These are phyloP conservation scores for Beris morrisii DNA, from an alignment of 2,888 invertebrate genomes.

Conservation along the genomic window DNA sequence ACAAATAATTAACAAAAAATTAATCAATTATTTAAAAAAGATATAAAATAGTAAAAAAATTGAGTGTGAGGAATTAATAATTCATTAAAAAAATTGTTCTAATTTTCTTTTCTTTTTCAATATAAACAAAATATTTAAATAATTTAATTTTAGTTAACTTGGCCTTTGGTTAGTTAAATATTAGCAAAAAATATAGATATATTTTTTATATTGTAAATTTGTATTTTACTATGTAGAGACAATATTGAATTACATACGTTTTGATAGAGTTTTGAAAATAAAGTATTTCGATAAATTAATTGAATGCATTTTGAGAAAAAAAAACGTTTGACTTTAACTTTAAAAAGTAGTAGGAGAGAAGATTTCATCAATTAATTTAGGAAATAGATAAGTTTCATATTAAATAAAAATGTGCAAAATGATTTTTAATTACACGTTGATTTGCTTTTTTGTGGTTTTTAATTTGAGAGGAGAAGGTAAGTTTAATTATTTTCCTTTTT, in stretches of 20 bases:
- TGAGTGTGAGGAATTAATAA: constrained; percentile 1
- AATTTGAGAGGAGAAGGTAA: constrained; percentile 36
- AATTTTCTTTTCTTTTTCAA: constrained; percentile 10
- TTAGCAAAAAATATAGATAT: constrained; percentile 42
- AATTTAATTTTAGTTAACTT: constrained; percentile 53
- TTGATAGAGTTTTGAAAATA: neutral
- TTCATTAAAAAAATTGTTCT: neutral
- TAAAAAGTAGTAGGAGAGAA: constrained; percentile 43
- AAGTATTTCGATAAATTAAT: too few species aligned
- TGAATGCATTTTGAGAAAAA: too few species aligned
- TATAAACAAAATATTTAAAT: constrained; percentile 26
- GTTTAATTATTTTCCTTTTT: constrained; percentile 15
- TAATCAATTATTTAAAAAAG: neutral
- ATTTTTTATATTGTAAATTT: constrained; percentile 31
- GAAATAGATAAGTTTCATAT: constrained; percentile 40
- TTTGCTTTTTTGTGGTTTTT: constrained; percentile 40
- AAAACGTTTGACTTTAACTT: too few species aligned
- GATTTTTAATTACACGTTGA: constrained; percentile 16
- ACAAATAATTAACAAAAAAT: constrained; percentile 3
- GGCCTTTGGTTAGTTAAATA: constrained; percentile 58
- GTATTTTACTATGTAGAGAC: constrained; percentile 25
- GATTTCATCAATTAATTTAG: constrained; percentile 43
- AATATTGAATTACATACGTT: constrained; percentile 28
- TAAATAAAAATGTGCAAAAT: constrained; percentile 28
- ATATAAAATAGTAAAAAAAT: neutral